A percentile compares a stretch with the other conserved stretches of the same genome.
These are phyloP conservation scores for Drosophila elegans DNA, from an alignment of 1,140 invertebrate species.

Conservation along the genomic window DNA sequence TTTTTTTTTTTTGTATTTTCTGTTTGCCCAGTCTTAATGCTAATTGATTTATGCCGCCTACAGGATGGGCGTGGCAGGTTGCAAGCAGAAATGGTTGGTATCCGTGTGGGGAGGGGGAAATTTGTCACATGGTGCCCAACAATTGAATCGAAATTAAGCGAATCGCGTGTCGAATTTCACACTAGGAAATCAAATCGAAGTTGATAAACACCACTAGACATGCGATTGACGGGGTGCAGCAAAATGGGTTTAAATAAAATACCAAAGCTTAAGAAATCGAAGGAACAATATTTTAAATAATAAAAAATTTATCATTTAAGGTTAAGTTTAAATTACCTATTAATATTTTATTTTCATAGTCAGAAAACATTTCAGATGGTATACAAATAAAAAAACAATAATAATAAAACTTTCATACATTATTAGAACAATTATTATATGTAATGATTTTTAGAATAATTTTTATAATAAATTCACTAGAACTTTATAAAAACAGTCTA, in stretches of 20 bases:
- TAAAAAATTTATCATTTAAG: too few relatives aligned
- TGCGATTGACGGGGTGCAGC: conserved; percentile 5
- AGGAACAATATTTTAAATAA: too few relatives aligned
- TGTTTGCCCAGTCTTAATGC: conserved; percentile 53
- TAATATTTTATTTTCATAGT: too few relatives aligned
- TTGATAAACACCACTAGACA: conserved; percentile 56
- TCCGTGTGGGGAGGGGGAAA: not conserved
- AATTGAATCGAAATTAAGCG: conserved; percentile 11
- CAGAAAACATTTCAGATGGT: too few relatives aligned
- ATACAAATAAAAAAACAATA: too few relatives aligned
- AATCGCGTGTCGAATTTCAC: conserved; percentile 56
- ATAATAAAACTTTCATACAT: too few relatives aligned
- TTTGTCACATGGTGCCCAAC: conserved; percentile 36
- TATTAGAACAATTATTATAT: too few relatives aligned
- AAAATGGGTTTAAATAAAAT: not conserved
- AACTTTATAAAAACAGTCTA: too few relatives aligned
- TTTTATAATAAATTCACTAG: too few relatives aligned
- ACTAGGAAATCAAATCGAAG: conserved; percentile 60
- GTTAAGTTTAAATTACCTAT: too few relatives aligned
- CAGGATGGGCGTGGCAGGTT: conserved; percentile 15
- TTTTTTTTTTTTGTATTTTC: not conserved
- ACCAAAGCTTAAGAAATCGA: too few relatives aligned
- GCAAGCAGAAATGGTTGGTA: not conserved
- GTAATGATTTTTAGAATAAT: too few relatives aligned
- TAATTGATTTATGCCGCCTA: conserved; percentile 73